Conservation (phyloP, 2,113 vertebrate genomes). For the Pteropus alecto region DNA sequence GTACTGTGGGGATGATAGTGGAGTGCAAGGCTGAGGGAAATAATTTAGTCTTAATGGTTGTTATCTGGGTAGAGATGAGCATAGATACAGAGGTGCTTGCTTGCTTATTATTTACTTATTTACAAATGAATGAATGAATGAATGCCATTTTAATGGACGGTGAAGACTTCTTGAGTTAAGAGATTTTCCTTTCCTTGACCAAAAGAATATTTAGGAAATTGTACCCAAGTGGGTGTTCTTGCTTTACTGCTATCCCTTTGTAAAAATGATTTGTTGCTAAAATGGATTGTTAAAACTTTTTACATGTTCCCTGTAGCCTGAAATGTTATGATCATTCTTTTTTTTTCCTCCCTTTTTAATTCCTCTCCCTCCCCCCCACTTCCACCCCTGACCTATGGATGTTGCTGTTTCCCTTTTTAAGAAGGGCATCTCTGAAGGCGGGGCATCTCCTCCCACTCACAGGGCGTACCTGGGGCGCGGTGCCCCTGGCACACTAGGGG, state of each 20-base stretch:
- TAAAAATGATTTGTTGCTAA: background rate
- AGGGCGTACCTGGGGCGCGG: too few relatives aligned
- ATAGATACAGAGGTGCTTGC: background rate
- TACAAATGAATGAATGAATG: background rate
- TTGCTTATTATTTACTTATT: background rate
- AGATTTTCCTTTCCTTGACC: background rate
- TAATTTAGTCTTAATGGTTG: background rate
- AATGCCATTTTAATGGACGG: background rate
- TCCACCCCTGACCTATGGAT: too few relatives aligned
- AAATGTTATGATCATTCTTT: background rate
- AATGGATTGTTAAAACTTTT: background rate
- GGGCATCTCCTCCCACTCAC: too few relatives aligned
- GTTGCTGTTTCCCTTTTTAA: too few relatives aligned
- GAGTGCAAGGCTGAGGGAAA: background rate
- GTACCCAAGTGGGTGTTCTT: background rate
- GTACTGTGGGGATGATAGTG: background rate
- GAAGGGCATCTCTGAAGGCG: too few relatives aligned
- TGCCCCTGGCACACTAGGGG: too few relatives aligned
- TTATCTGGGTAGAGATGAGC: background rate
- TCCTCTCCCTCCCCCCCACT: too few relatives aligned
- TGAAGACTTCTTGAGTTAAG: background rate
- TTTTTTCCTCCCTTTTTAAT: too few relatives aligned
- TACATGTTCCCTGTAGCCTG: background rate
- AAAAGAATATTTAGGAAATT: background rate
- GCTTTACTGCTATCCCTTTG: background rate